Percentiles rank a stretch among this genome's conserved stretches.
phyloP scores from a whole-genome alignment of 2,888 invertebrate genomes.

The Ennomos erosarius region DNA sequence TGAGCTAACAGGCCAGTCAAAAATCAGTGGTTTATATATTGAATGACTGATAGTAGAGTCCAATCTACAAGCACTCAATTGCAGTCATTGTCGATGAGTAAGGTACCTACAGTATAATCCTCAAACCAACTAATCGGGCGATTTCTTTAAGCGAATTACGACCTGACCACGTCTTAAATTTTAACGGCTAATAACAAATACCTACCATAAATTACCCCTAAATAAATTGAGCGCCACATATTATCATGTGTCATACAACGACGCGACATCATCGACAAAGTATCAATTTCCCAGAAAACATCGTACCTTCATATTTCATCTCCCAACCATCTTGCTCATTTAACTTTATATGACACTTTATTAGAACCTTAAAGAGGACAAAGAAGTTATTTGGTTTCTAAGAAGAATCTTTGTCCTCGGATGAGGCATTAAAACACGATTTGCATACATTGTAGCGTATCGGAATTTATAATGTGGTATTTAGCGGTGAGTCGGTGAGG shows the following conservation, averaged over 20 bases:
- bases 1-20: too few relatives aligned
- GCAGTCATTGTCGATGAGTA: too few relatives aligned
- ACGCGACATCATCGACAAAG: constrained; percentile 31
- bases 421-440: constrained; percentile 44
- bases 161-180: too few relatives aligned
- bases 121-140: too few relatives aligned
- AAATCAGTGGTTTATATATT: too few relatives aligned
- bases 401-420: constrained; percentile 72
- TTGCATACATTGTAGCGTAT: constrained; percentile 61
- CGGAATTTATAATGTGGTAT: constrained; percentile 47
- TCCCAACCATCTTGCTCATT: constrained; percentile 50
- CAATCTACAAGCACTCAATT: too few relatives aligned
- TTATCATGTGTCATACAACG: constrained; percentile 18
- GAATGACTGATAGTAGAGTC: too few relatives aligned
- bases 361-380: constrained; percentile 66
- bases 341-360: constrained; percentile 80
- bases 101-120: too few relatives aligned
- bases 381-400: constrained; percentile 69
- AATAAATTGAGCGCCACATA: neutral
- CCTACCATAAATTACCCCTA: too few relatives aligned
- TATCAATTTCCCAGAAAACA: constrained; percentile 33
- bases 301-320: constrained; percentile 33
- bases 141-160: neutral
- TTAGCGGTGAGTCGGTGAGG: constrained; percentile 36
- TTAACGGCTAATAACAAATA: too few relatives aligned